Percentiles rank a stretch among this genome's conserved stretches.
Evolutionary conservation across 2,888 invertebrate species (phyloP).

Genomic region (Drosophila borborema): DNA sequence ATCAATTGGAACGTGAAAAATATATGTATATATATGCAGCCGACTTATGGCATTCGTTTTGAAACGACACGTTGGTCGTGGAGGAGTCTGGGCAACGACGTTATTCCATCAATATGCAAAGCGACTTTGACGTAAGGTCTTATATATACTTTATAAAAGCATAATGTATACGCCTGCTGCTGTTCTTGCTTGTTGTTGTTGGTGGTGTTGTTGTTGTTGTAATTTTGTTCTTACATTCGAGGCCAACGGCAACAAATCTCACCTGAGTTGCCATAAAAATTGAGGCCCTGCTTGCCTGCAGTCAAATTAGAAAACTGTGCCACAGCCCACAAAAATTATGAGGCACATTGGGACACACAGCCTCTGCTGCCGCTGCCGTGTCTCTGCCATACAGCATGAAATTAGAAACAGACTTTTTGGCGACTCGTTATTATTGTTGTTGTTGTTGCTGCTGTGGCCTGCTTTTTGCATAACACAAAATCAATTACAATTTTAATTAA

Average conservation of each 20-base stretch:
- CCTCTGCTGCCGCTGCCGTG: not conserved
- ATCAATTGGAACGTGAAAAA: constrained; percentile 31
- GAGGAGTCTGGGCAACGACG: constrained; percentile 11
- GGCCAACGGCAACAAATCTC: constrained; percentile 68
- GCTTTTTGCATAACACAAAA: constrained; percentile 80
- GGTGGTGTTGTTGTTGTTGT: constrained; percentile 12
- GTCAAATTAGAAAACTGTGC: constrained; percentile 77
- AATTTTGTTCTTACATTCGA: constrained; percentile 28
- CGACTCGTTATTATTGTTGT: constrained; percentile 31
- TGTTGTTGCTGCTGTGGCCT: constrained; percentile 49
- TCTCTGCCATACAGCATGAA: constrained; percentile 62
- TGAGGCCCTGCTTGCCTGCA: constrained; percentile 47
- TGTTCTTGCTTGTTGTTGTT: constrained; percentile 8
- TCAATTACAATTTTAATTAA: constrained; percentile 83
- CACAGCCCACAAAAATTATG: constrained; percentile 71
- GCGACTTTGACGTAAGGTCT: constrained; percentile 61
- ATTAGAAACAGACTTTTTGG: constrained; percentile 78
- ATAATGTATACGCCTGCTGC: constrained; percentile 3
- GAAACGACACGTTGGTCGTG: constrained; percentile 10
- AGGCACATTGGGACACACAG: constrained; percentile 65
- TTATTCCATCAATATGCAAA: constrained; percentile 69
- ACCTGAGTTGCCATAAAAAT: constrained; percentile 76
- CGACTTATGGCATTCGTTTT: constrained; percentile 37
- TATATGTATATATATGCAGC: constrained; percentile 7
- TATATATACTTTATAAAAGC: constrained; percentile 21